A percentile compares a stretch with the other conserved stretches of the same genome.
Conservation (phyloP, 2,113 vertebrate genomes). For the Redunca redunca region DNA sequence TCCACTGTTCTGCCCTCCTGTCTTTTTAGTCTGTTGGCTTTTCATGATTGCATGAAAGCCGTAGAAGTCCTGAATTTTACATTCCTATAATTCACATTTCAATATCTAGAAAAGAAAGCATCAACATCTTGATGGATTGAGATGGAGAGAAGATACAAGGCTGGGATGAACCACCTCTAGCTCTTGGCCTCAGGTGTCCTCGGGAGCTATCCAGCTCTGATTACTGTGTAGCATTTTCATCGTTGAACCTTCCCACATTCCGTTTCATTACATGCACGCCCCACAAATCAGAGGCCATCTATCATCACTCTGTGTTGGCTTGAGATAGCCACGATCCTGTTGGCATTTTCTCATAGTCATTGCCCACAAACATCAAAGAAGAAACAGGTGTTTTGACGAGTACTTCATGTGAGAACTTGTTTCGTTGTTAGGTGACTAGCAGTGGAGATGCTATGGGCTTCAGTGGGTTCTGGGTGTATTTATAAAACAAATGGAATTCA, state of each 20-base stretch:
- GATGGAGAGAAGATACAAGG: neutral
- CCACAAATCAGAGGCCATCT: neutral
- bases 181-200: neutral
- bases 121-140: neutral
- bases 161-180: neutral
- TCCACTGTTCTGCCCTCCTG: neutral
- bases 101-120: neutral
- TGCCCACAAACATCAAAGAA: neutral
- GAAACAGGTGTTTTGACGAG: neutral
- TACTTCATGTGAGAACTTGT: neutral
- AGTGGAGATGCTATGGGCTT: neutral
- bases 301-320: neutral
- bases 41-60: neutral
- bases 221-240: neutral
- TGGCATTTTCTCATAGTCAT: neutral
- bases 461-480: neutral
- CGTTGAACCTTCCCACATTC: neutral
- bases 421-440: neutral
- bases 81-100: neutral
- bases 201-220: neutral
- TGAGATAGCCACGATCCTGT: neutral
- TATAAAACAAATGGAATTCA: constrained; percentile 2
- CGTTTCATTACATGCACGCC: neutral
- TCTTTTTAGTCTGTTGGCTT: neutral
- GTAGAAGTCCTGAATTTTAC: neutral